Evolutionary conservation across 2,113 vertebrate species (phyloP), one percentile per base, ranked within the genome.

Genomic region (Gnathonemus echidnorhynchus): DNA sequence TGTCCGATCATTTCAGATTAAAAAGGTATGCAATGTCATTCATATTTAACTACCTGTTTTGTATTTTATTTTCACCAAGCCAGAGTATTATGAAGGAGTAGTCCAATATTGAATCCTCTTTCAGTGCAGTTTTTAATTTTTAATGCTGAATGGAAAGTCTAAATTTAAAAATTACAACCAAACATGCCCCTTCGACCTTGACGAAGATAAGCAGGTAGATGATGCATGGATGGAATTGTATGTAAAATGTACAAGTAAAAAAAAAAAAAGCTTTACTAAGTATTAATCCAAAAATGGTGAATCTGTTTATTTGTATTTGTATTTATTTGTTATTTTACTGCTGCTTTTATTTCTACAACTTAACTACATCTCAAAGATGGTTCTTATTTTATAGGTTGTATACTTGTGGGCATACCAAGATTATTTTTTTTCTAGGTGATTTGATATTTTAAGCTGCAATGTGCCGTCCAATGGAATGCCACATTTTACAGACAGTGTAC

Each of bases 251-350:
- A 8, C 39, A 39, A 46, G 6, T 39, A 42, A 77, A 77, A 77
- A 39, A 77, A 77, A 77, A 80, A 19, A 39, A 80, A 80, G 7
- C 35, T 19, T 85, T 85, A 48, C 24, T 5, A 10, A 48, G 13
- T 39, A 39, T 77, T 77, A 80, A 35, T 27, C 31, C 5, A 0
- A 5, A 2, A 42, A 90, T 92, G 90, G 90, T 90, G 90, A 89
- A 88, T 89, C 52, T 11, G 1, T 80, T 80, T n/a, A 77, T 91
- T 90, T 74, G 10, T 42, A 3, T 39, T 39, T 39, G 39, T 21
- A 42, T 80, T 80, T 5, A 35, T 35, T 77, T 35, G 27, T 77
- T 39, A 39, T 77, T 49, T 27, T 27, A 3, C 15, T 88, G 24
- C 31, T 50, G 66, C 21, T 27, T 62, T 62, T 77, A 21, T 42